A percentile compares a stretch with the other conserved stretches of the same genome.
phyloP scores from a whole-genome alignment of 2,888 invertebrate species.

The Hololepta plana region DNA sequence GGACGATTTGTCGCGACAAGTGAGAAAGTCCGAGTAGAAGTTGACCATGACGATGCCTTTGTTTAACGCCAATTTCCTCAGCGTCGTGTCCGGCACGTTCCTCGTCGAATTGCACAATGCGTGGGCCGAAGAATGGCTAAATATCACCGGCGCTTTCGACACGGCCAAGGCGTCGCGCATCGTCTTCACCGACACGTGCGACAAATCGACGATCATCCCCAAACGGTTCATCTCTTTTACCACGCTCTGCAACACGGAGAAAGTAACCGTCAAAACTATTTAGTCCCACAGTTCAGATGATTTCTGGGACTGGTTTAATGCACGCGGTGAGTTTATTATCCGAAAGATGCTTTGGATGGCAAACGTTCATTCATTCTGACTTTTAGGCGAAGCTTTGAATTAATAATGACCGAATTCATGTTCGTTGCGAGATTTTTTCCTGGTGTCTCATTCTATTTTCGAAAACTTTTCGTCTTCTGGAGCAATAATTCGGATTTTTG shows the following conservation, averaged over 20 bases:
- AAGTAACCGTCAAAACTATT: neutral
- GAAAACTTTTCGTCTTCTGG: too few relatives aligned
- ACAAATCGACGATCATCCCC: constrained; percentile 74
- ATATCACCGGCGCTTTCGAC: constrained; percentile 67
- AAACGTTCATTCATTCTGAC: too few relatives aligned
- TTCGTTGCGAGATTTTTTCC: too few relatives aligned
- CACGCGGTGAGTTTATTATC: too few relatives aligned
- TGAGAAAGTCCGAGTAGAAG: constrained; percentile 64
- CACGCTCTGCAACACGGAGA: constrained; percentile 38
- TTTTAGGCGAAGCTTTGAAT: too few relatives aligned
- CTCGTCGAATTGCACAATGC: constrained; percentile 64
- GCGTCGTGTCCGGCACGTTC: constrained; percentile 63
- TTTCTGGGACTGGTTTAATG: too few relatives aligned
- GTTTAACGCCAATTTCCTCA: constrained; percentile 53
- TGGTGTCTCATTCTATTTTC: too few relatives aligned
- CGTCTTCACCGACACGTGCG: constrained; percentile 62
- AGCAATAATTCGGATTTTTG: too few relatives aligned
- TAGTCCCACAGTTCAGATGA: too few relatives aligned
- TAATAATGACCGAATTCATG: too few relatives aligned
- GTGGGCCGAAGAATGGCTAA: constrained; percentile 71
- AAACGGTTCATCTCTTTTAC: constrained; percentile 78
- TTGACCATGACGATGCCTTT: constrained; percentile 76
- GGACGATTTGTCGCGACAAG: constrained; percentile 54
- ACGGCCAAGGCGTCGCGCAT: constrained; percentile 64
- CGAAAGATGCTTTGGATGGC: too few relatives aligned